Conservation (phyloP, 1,140 invertebrate species). For the Aricia agestis region DNA sequence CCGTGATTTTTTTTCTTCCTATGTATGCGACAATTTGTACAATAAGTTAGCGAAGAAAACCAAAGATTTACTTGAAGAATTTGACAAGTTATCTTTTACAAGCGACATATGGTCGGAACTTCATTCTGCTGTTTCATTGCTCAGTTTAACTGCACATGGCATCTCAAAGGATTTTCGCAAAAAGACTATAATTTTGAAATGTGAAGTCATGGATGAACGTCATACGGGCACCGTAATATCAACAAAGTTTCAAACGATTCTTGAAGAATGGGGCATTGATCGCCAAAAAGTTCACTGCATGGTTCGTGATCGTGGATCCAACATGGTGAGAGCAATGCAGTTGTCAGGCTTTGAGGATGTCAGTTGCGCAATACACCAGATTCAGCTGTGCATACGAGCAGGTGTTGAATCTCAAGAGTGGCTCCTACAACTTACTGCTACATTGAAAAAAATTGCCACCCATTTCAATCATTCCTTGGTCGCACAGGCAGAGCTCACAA, state of each 20-base stretch:
- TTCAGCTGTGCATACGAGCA: constrained; percentile 25
- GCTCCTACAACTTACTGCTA: constrained; percentile 17
- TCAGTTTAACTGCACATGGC: constrained; percentile 25
- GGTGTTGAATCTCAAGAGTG: constrained; percentile 22
- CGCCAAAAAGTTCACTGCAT: constrained; percentile 28
- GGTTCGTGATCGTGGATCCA: constrained; percentile 24
- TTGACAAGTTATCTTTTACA: constrained; percentile 28
- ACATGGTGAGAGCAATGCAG: constrained; percentile 20
- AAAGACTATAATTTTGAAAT: constrained; percentile 27
- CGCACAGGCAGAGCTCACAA: constrained; percentile 39
- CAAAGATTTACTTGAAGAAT: constrained; percentile 25
- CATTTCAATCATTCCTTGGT: constrained; percentile 38
- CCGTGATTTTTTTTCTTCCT: background rate
- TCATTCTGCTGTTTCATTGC: constrained; percentile 24
- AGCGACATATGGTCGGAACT: constrained; percentile 24
- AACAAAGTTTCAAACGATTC: constrained; percentile 26
- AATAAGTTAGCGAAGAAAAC: constrained; percentile 17
- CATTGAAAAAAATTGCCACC: constrained; percentile 35
- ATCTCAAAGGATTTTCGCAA: constrained; percentile 22
- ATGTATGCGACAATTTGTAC: background rate
- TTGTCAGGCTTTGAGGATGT: constrained; percentile 24
- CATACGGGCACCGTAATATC: constrained; percentile 25
- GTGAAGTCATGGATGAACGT: constrained; percentile 22
- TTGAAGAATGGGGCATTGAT: constrained; percentile 27
- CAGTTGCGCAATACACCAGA: constrained; percentile 29